These are phyloP conservation scores for Neodiprion pinetum DNA, from an alignment of 1,140 invertebrate genomes.

Conservation along the genomic window DNA sequence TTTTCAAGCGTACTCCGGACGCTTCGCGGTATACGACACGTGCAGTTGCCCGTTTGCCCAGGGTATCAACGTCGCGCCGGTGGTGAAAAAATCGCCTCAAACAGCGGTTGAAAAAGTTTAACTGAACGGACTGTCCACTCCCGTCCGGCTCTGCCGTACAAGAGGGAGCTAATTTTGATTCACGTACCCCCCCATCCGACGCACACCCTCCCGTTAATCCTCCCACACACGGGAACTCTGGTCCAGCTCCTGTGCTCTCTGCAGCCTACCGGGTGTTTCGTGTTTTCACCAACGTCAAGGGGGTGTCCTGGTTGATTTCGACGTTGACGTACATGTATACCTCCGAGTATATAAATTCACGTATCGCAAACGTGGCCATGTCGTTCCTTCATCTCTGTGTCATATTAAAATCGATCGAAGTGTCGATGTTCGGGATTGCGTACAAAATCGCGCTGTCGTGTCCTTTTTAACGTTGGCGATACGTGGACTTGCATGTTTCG, in stretches of 20 bases:
- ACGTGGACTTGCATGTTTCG: too few relatives aligned
- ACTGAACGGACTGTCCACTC: neutral
- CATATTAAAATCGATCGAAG: too few relatives aligned
- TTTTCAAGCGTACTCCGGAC: too few relatives aligned
- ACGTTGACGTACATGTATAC: too few relatives aligned
- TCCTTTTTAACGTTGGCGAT: too few relatives aligned
- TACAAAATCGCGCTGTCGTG: too few relatives aligned
- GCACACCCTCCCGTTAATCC: constrained; percentile 7
- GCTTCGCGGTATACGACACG: neutral
- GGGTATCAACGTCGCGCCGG: constrained; percentile 1
- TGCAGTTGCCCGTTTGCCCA: neutral
- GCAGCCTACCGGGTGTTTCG: neutral
- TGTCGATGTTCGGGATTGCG: too few relatives aligned
- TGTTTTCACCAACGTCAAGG: neutral
- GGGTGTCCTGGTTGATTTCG: too few relatives aligned
- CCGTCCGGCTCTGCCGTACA: constrained; percentile 21
- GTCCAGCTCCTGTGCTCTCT: neutral
- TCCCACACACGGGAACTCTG: neutral
- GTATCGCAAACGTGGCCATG: too few relatives aligned
- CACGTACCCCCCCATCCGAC: constrained; percentile 23
- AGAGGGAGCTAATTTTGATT: constrained; percentile 45
- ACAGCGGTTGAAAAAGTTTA: neutral
- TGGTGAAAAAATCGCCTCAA: neutral
- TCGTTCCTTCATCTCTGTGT: too few relatives aligned
- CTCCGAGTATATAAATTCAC: too few relatives aligned